Conservation (phyloP, 2,797 vertebrate species). For the Amblyopsis hoosieri region DNA sequence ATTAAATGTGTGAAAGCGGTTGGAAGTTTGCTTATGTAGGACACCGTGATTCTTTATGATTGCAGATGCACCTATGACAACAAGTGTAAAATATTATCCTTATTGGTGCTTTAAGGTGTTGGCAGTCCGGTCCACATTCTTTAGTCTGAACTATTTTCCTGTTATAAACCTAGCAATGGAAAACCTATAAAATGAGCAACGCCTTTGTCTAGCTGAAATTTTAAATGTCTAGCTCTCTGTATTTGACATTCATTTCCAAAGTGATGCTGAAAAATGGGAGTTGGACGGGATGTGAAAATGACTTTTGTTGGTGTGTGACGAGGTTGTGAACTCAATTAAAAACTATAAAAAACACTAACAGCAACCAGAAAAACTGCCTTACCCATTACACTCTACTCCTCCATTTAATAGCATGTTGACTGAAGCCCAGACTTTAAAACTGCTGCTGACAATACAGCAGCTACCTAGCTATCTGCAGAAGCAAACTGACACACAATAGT, state of each 20-base stretch:
- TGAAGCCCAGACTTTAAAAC: constrained; percentile 2
- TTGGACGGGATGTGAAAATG: constrained; percentile 16
- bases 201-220: background rate
- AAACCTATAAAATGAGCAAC: background rate
- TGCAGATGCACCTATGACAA: no score
- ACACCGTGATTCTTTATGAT: no score
- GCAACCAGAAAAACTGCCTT: constrained; percentile 23
- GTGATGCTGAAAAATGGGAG: background rate
- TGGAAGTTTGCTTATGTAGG: no score
- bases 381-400: constrained; percentile 31
- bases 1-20: no score
- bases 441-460: constrained; percentile 22
- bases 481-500: constrained; percentile 27
- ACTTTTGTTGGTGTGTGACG: constrained; percentile 9
- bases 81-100: no score
- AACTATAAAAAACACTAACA: background rate
- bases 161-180: no score
- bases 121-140: no score
- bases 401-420: constrained; percentile 29
- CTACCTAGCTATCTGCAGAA: constrained; percentile 1
- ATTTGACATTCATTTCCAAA: constrained; percentile 3
- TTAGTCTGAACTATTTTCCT: no score
- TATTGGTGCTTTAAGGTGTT: no score
- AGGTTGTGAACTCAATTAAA: constrained; percentile 1
- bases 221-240: background rate